Evolutionary conservation across 1,140 invertebrate genomes (phyloP).

Genomic region (Trachymyrmex cornetzi): DNA sequence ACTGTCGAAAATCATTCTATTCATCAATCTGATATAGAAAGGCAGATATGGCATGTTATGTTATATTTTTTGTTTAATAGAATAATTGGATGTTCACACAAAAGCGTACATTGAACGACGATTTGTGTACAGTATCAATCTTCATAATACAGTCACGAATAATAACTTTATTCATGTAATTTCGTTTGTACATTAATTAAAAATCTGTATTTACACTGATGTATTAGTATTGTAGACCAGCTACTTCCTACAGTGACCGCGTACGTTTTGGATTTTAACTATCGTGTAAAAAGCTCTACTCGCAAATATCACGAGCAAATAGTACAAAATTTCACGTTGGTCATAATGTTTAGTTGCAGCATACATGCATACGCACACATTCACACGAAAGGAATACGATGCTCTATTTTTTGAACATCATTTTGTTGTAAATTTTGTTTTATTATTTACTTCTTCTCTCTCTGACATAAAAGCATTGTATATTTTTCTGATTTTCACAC

Average conservation of each 20-base stretch:
- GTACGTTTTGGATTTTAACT: slow-evolving; percentile 30
- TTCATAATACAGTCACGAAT: slow-evolving; percentile 37
- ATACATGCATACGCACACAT: not conserved
- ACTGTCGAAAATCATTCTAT: not conserved
- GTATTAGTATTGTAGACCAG: slow-evolving; percentile 33
- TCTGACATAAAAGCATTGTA: not conserved
- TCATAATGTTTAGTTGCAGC: not conserved
- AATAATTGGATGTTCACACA: not conserved
- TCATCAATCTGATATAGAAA: not conserved
- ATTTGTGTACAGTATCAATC: slow-evolving; percentile 14
- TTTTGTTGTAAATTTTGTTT: slow-evolving; percentile 45
- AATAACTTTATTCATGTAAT: slow-evolving; percentile 68
- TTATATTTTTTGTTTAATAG: not conserved
- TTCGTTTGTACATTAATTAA: slow-evolving; percentile 71
- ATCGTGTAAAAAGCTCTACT: slow-evolving; percentile 70
- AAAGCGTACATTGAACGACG: not conserved
- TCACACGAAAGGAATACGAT: not conserved
- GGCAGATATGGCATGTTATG: not conserved
- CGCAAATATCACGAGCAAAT: slow-evolving; percentile 17
- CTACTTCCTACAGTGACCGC: slow-evolving; percentile 21
- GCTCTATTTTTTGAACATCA: not conserved
- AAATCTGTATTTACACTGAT: slow-evolving; percentile 73
- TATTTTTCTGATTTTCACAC: not conserved
- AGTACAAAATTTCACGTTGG: slow-evolving; percentile 65
- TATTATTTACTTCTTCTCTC: slow-evolving; percentile 29